Percentiles rank a stretch among this genome's conserved stretches.
Evolutionary conservation across 2,888 invertebrate species (phyloP).

Genomic region (Phyllotreta cruciferae): DNA sequence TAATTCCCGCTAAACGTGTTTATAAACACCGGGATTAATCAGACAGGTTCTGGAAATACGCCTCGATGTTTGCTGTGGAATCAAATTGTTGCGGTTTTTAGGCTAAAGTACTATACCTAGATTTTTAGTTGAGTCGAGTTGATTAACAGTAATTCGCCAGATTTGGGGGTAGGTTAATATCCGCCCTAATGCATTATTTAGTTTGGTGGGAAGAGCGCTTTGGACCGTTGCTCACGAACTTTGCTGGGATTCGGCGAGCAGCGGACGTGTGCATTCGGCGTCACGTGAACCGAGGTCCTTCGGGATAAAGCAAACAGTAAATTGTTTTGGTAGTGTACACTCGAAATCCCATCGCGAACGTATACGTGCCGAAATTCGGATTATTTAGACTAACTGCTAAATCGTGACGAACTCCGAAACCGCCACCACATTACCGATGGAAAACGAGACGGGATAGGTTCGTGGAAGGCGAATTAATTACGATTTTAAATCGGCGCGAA

Average conservation of each 20-base stretch:
- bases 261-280: conserved; percentile 14
- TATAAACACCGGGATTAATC: conserved; percentile 43
- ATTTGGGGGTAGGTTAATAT: too few species aligned
- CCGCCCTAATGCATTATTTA: too few species aligned
- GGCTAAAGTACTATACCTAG: background rate
- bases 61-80: conserved; percentile 37
- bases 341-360: conserved; percentile 37
- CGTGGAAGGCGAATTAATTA: too few species aligned
- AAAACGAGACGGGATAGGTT: too few species aligned
- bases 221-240: too few species aligned
- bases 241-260: conserved; percentile 6
- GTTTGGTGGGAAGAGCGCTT: too few species aligned
- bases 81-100: background rate
- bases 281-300: conserved; percentile 39
- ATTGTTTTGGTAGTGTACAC: conserved; percentile 39
- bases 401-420: too few species aligned
- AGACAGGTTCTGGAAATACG: conserved; percentile 35
- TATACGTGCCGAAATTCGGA: conserved; percentile 39
- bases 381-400: conserved; percentile 26
- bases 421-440: too few species aligned
- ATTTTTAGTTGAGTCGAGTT: background rate
- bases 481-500: conserved; percentile 1
- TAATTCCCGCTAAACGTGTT: conserved; percentile 44
- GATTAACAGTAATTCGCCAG: too few species aligned
- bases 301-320: conserved; percentile 44